phyloP scores from a whole-genome alignment of 2,797 vertebrate genomes.

The Monodelphis domestica region DNA sequence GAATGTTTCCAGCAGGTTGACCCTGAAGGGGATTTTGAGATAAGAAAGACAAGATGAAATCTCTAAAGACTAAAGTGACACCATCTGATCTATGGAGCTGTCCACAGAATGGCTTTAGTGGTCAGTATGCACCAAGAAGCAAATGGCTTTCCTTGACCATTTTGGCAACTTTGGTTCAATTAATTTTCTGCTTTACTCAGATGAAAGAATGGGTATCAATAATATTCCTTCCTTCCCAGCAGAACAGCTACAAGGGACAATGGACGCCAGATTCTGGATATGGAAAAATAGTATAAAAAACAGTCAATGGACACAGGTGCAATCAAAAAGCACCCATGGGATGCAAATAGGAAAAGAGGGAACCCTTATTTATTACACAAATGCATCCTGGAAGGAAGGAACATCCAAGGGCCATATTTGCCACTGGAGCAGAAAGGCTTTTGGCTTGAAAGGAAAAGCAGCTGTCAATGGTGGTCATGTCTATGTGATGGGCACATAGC shows the following conservation, averaged over 20 bases:
- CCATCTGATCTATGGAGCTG: background rate
- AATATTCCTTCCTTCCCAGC: background rate
- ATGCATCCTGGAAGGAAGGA: background rate
- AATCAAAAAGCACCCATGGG: background rate
- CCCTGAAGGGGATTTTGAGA: background rate
- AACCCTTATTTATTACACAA: background rate
- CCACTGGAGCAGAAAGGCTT: background rate
- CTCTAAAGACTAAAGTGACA: background rate
- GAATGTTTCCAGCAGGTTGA: background rate
- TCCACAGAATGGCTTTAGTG: background rate
- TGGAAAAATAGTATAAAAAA: background rate
- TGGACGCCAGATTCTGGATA: background rate
- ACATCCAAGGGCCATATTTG: background rate
- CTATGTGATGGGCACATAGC: background rate
- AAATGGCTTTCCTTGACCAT: background rate
- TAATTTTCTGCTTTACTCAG: background rate
- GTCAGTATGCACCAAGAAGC: background rate
- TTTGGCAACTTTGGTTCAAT: background rate
- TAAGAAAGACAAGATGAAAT: background rate
- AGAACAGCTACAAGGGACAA: background rate
- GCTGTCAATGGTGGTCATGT: background rate
- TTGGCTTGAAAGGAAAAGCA: background rate
- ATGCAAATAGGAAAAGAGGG: background rate
- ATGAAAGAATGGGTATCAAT: background rate
- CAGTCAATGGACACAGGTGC: background rate